These are phyloP conservation scores for Eufriesea mexicana DNA, from an alignment of 1,140 invertebrate genomes.

Conservation along the genomic window DNA sequence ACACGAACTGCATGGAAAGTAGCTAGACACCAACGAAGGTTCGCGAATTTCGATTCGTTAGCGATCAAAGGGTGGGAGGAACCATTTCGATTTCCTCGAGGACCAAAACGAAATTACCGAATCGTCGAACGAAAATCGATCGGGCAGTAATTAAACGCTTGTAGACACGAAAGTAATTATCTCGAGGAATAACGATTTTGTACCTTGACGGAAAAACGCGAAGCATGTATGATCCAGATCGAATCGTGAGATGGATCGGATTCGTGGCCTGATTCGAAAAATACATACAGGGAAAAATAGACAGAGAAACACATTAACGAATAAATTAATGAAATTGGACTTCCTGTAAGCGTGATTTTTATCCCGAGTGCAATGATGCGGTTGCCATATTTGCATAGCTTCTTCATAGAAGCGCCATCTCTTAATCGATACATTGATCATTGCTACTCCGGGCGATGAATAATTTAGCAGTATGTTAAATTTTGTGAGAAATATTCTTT, in stretches of 20 bases:
- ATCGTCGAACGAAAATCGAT: too few relatives aligned
- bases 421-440: background rate
- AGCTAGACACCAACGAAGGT: background rate
- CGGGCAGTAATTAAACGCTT: too few relatives aligned
- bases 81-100: too few relatives aligned
- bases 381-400: background rate
- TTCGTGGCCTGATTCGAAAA: background rate
- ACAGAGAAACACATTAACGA: background rate
- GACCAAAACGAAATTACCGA: too few relatives aligned
- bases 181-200: background rate
- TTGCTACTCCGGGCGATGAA: background rate
- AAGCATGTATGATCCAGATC: background rate
- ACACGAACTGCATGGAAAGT: background rate
- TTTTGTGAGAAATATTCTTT: background rate
- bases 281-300: background rate
- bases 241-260: background rate
- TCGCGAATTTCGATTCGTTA: background rate
- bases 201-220: background rate
- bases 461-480: background rate
- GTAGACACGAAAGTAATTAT: background rate
- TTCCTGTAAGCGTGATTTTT: background rate
- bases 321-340: background rate
- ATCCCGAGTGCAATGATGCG: background rate
- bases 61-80: too few relatives aligned
- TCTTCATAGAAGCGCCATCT: background rate